Evolutionary conservation across 2,888 invertebrate genomes (phyloP), one percentile per base, ranked within the genome.

Genomic region (Oscheius sp.): DNA sequence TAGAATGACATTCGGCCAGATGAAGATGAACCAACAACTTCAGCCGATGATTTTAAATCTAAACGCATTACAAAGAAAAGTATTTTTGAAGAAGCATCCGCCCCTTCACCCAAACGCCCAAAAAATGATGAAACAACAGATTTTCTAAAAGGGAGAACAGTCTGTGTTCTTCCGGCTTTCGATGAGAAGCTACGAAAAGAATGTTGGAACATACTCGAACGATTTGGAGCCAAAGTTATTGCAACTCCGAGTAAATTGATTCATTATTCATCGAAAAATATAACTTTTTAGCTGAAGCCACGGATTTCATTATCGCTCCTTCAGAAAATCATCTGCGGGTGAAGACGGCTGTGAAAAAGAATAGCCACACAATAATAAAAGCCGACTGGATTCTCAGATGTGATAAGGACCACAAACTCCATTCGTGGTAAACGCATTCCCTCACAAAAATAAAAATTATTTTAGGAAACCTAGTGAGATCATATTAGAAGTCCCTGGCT

Each of bases 171-270:
- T 23, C 64, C 55, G 59, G 61, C 72, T 41, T 68, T 58, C 21
- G 72, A 74, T 46, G 56, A 29, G 16, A 69, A 68, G 9, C 25
- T 75, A 35, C 61, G 77, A 7, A 52, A 69, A 46, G 66, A 77
- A 27, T 82, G 79, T 27, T 80, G 80, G 70, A 75, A 75, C 49
- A 80, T 84, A 45, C 73, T 86, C 52, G 74, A 76, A 23, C 45
- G 71, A 25, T 81, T 84, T 41, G 84, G 82, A 21, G 84, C 83
- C 9, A 79, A 55, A 3, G 72, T 77, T 3, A 79, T 84, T 25
- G 82, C 82, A 25, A 83, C 79, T 64, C 72, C 80, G 12, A 77
- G 82, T 81, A 45, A 71, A 77, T 68, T 35, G 35, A 5, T 43
- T 35, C 61, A 13, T 18, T 70, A 35, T 35, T 9, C n/a, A 3